Evolutionary conservation across 1,140 invertebrate genomes (phyloP).

Genomic region (Drosophila pectinifera): DNA sequence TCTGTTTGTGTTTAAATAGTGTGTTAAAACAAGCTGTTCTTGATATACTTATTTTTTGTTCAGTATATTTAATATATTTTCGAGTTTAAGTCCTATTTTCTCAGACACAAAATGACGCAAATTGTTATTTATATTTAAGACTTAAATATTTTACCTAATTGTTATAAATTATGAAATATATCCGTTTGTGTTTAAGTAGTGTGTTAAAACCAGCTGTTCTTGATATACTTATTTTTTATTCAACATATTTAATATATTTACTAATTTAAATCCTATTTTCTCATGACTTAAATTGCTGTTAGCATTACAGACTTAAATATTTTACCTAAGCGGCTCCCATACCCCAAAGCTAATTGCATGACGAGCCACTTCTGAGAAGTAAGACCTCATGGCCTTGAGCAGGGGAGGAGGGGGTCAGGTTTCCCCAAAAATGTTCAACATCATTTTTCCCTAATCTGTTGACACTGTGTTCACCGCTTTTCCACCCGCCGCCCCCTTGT

Average conservation of each 20-base stretch:
- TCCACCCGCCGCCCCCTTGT: background rate
- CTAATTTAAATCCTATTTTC: background rate
- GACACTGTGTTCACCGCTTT: constrained; percentile 28
- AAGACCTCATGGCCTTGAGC: background rate
- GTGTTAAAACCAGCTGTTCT: background rate
- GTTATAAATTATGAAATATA: background rate
- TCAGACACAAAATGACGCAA: too few species aligned
- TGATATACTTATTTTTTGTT: background rate
- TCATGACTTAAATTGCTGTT: too few species aligned
- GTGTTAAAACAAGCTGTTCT: background rate
- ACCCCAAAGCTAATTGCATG: background rate
- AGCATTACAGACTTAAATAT: background rate
- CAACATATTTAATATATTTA: background rate
- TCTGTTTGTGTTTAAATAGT: background rate
- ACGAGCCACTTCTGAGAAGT: background rate
- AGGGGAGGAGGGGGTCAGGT: background rate
- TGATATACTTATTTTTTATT: background rate
- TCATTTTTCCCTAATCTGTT: constrained; percentile 8
- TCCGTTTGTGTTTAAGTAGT: background rate
- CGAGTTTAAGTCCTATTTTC: background rate
- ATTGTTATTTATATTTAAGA: too few species aligned
- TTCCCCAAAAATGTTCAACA: background rate
- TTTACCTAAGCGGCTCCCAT: background rate
- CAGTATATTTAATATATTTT: background rate
- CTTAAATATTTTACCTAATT: too few species aligned